phyloP scores from a whole-genome alignment of 2,113 vertebrate genomes.

The cattle (Bos taurus) region ARS-UCD2.0 NC_037352.1:10147501-10148000 shows the following conservation, averaged over 20 bases:
- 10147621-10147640: not conserved
- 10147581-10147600: not conserved
- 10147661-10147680: fast-evolving
- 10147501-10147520: not conserved
- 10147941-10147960: not conserved
- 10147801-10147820: not conserved
- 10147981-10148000: not conserved
- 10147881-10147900: not conserved
- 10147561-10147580: not conserved
- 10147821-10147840: not conserved
- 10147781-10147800: not conserved
- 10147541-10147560: not conserved
- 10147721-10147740: not conserved
- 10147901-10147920: not conserved
- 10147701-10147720: not conserved
- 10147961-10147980: not conserved
- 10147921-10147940: not conserved
- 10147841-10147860: not conserved
- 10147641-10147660: not conserved
- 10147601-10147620: not conserved
- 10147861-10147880: not conserved
- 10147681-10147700: not conserved
- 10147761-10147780: not conserved
- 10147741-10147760: not conserved
- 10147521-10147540: not conserved